A percentile compares a stretch with the other conserved stretches of the same genome.
Conservation (phyloP, 2,113 vertebrate genomes). For the Athene cunicularia region DNA sequence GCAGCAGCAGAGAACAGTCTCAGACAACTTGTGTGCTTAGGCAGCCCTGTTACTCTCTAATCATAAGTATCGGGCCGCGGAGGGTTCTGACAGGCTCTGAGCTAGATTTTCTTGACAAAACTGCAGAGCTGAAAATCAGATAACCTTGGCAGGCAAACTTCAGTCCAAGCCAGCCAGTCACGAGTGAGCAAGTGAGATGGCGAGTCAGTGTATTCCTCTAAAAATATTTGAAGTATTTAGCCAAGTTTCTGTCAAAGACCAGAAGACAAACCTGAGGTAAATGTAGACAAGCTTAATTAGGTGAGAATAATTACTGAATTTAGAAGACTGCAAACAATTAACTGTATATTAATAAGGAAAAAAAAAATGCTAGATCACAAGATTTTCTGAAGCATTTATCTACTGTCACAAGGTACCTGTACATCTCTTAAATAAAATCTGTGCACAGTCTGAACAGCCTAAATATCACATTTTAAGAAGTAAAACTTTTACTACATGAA, state of each 20-base stretch:
- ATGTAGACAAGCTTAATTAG: neutral
- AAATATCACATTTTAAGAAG: neutral
- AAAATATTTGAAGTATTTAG: neutral
- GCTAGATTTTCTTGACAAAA: rapidly evolving
- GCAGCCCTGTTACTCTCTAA: neutral
- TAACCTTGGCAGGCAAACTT: neutral
- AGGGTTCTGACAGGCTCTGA: neutral
- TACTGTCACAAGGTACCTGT: neutral
- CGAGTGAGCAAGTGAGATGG: rapidly evolving
- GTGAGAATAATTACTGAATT: neutral
- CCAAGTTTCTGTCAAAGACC: neutral
- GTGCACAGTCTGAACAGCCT: neutral
- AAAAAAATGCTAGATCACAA: neutral
- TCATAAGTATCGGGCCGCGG: rapidly evolving
- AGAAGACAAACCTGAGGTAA: neutral
- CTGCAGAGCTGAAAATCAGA: neutral
- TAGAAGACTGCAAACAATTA: neutral
- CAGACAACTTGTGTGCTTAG: rapidly evolving
- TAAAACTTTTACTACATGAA: neutral
- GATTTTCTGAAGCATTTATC: neutral
- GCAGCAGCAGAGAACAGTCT: neutral
- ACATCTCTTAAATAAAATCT: neutral
- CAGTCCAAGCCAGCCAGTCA: neutral
- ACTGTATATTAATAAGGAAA: neutral
- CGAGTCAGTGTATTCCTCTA: neutral